These are phyloP conservation scores for Carapus acus DNA, from an alignment of 2,797 vertebrate genomes.

Conservation along the genomic window DNA sequence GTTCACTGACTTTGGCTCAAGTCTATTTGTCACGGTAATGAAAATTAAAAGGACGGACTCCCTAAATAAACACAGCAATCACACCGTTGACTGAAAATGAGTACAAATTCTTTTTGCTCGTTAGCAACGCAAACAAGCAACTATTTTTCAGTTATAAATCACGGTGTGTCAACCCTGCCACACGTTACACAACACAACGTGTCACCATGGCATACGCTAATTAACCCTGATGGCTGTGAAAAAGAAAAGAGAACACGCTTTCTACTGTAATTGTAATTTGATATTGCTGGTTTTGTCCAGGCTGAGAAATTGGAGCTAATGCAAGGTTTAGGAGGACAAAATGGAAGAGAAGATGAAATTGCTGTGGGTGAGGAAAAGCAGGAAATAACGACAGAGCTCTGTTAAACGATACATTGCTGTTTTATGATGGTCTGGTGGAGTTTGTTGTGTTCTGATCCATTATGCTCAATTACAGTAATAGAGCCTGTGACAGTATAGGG, in stretches of 20 bases:
- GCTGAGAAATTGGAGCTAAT: constrained; percentile 53
- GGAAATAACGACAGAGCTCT: constrained; percentile 27
- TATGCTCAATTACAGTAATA: constrained; percentile 52
- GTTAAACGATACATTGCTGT: constrained; percentile 31
- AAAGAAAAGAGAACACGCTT: too few relatives aligned
- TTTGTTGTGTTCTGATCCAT: constrained; percentile 53
- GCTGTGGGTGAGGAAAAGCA: constrained; percentile 21
- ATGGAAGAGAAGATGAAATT: constrained; percentile 15
- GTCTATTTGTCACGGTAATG: constrained; percentile 26
- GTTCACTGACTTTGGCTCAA: constrained; percentile 26
- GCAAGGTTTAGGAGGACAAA: constrained; percentile 24
- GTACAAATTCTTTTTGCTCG: constrained; percentile 52
- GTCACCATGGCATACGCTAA: constrained; percentile 31
- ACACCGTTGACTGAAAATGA: constrained; percentile 52
- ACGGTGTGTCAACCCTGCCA: constrained; percentile 31
- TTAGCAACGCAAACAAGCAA: constrained; percentile 46
- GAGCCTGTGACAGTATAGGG: constrained; percentile 32
- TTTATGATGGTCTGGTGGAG: constrained; percentile 73
- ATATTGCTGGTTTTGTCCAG: constrained; percentile 58
- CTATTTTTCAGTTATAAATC: constrained; percentile 66
- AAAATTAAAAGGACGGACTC: constrained; percentile 42
- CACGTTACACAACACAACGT: constrained; percentile 37
- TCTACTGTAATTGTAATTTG: constrained; percentile 28
- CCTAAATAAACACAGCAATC: constrained; percentile 52
- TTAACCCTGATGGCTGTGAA: constrained; percentile 37